Evolutionary conservation across 2,797 vertebrate species (phyloP), one percentile per base, ranked within the genome.

Genomic region (Gadopsis marmoratus): DNA sequence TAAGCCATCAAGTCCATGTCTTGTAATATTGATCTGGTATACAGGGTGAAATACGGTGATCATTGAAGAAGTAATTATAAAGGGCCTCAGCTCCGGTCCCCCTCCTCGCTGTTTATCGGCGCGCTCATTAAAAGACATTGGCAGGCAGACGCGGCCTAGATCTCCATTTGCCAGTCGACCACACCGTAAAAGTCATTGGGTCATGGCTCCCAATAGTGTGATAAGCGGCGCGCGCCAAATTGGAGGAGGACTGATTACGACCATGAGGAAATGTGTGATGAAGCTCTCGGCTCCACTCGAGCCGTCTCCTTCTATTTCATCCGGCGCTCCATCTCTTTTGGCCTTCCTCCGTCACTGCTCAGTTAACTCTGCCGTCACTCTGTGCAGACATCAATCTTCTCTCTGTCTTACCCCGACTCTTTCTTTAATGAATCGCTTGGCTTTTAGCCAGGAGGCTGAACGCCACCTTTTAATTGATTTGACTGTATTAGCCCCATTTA

Each of bases 1-100:
- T 88, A 83, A 85, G 86, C 88, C 88, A 83, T 88, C 81, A 81
- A 78, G 82, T 78, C 79, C 33, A 29, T 26, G 80, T 86, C 79
- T 90, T 82, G 81, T 82, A 75, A 79, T 90, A 95, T 93, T 81
- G 93, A 95, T 94, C 87, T 56, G 60, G 62, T 73, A 64, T 78
- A 84, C 78, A 63, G 78, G 82, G 75, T 82, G 87, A 82, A 86
- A 91, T 71, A 74, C 82, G 74, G 79, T 84, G 88, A 93, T 93
- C 88, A 91, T 88, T 91, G 91, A 71, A 82, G 78, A 78, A 88
- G 91, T 92, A 88, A 95, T 94, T 94, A 92, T 89, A 85, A 86
- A 78, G 79, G 74, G 80, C 86, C 76, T 56, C 63, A 63, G 76
- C 79, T 74, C 75, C 43, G n/a, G 56, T 87, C 84, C 74, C 76